A percentile compares a stretch with the other conserved stretches of the same genome.
Conservation (phyloP, 1,140 invertebrate species). For the Asobara japonica region DNA sequence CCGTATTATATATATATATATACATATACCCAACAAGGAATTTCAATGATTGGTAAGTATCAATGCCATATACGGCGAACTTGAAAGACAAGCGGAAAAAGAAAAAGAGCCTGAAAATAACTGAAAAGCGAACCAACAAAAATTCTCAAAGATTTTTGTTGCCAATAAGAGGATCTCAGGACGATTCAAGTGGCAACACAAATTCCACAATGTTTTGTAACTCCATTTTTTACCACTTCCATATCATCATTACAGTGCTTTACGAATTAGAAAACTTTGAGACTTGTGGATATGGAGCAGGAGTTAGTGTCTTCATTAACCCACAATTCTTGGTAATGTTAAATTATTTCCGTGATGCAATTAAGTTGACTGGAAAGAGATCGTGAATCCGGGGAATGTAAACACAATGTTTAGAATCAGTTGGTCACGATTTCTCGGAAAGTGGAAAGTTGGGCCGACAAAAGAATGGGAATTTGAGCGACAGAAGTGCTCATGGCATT, state of each 20-base stretch:
- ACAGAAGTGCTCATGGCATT: neutral
- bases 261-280: neutral
- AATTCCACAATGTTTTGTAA: neutral
- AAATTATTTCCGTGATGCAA: slow-evolving; percentile 19
- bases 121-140: neutral
- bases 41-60: neutral
- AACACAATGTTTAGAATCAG: neutral
- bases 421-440: neutral
- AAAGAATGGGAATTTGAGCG: neutral
- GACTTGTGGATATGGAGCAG: slow-evolving; percentile 24
- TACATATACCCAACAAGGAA: neutral
- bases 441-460: neutral
- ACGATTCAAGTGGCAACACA: neutral
- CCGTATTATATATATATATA: too few relatives aligned
- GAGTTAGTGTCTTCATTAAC: slow-evolving; percentile 10
- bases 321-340: slow-evolving; percentile 22
- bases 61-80: neutral
- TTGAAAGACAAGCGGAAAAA: neutral
- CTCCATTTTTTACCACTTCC: neutral
- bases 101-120: neutral
- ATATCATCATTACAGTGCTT: neutral
- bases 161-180: neutral
- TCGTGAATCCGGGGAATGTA: neutral
- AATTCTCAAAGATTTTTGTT: neutral
- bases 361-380: slow-evolving; percentile 22